Conservation (phyloP, 1,140 invertebrate species). For the Campodea augens region DNA sequence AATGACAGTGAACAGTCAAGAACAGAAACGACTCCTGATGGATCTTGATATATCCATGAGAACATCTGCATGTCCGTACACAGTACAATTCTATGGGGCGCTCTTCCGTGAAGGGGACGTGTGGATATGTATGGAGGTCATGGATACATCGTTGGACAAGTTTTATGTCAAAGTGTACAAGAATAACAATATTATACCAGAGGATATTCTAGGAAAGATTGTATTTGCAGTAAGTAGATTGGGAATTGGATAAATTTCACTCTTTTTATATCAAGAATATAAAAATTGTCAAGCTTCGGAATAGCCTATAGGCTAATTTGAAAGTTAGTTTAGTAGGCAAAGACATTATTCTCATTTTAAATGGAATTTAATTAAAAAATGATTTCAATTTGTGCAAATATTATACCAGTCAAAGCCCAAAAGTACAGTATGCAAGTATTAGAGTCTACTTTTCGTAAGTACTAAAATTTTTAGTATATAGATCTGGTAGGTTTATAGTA, state of each 20-base stretch:
- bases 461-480: too few species aligned
- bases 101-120: constrained; percentile 90
- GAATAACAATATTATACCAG: constrained; percentile 59
- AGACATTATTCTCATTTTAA: too few species aligned
- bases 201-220: constrained; percentile 88
- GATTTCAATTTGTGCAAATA: too few species aligned
- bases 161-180: constrained; percentile 74
- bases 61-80: constrained; percentile 86
- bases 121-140: constrained; percentile 99
- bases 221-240: constrained; percentile 57
- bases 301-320: background rate
- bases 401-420: too few species aligned
- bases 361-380: too few species aligned
- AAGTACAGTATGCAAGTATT: too few species aligned
- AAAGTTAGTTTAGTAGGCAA: too few species aligned
- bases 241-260: too few species aligned
- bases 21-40: constrained; percentile 88
- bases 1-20: constrained; percentile 75
- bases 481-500: too few species aligned
- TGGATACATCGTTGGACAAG: constrained; percentile 96
- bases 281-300: background rate
- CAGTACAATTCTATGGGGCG: constrained; percentile 94
- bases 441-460: too few species aligned
- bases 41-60: constrained; percentile 89
- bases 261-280: too few species aligned